Base-by-base conservation (phyloP, 2,113 vertebrate genomes). In the Pedionomus torquatus region DNA sequence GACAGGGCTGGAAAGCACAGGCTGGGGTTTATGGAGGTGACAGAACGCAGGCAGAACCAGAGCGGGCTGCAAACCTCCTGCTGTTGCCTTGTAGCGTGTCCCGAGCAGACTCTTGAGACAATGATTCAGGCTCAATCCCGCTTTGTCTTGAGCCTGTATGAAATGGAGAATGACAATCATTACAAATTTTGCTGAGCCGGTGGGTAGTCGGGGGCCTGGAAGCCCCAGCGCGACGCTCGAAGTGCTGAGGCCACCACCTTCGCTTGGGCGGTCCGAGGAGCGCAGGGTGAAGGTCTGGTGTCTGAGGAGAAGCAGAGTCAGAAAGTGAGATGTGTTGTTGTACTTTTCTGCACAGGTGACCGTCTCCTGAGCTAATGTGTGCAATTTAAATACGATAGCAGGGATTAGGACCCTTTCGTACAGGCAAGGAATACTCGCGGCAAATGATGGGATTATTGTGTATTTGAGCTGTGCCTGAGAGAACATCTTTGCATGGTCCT, bases 131-230 rank as follows among this genome's bases (percentile, higher is more conserved):
- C 51, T 43, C 2, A 0, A 6, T 70, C 75, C 82, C 76, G 15
- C 66, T 83, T 72, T 81, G 64, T 44, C 52, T 48, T 15, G 75
- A 23, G 78, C 37, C 79, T 65, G 5, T 30, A 48, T 19, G 83
- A n/a, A 21, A 64, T 63, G 65, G 76, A 60, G 74, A 71, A 37
- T 81, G 97, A 69, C 92, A 83, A 68, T 72, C 64, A 44, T n/a
- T 48, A 10, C 17, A 25, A 8, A 5, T 72, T 72, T 25, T 91
- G 95, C 96, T 95, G 95, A 93, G 94, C 83, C 87, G 23, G 74
- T 46, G 83, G 37, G 10, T 8, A 9, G 21, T 13, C 16, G 12
- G 65, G 72, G 51, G 20, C 7, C 48, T 2, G 43, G 91, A 54
- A 83, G 33, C 43, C 30, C 1, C 16, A 4, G 51, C 1, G 65